phyloP scores from a whole-genome alignment of 2,113 vertebrate species.

The Recurvirostra avosetta region DNA sequence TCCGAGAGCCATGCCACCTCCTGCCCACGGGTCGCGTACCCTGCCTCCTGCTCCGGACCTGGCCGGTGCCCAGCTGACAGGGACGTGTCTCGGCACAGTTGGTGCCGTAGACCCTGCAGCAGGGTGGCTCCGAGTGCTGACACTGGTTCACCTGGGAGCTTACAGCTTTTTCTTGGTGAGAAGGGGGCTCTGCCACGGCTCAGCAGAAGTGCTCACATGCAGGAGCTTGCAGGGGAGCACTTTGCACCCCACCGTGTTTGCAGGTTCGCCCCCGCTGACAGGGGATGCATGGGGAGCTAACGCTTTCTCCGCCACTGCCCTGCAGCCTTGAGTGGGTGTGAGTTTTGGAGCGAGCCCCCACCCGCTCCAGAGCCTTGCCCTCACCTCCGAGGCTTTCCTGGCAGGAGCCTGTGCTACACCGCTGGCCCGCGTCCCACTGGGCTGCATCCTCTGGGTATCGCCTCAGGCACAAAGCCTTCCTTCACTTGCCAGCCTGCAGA shows the following conservation, averaged over 20 bases:
- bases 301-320: fast-evolving
- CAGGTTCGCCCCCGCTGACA: fast-evolving
- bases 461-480: background rate
- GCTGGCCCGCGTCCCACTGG: fast-evolving
- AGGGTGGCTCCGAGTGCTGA: fast-evolving
- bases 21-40: fast-evolving
- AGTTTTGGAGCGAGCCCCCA: fast-evolving
- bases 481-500: background rate
- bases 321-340: fast-evolving
- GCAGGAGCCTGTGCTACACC: background rate
- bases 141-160: fast-evolving
- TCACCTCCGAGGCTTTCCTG: background rate
- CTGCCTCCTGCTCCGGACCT: fast-evolving
- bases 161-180: background rate
- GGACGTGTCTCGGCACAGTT: fast-evolving
- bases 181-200: background rate
- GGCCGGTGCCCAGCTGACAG: fast-evolving
- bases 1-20: fast-evolving
- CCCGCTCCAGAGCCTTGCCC: background rate
- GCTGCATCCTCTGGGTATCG: background rate
- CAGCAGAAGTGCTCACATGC: fast-evolving
- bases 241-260: fast-evolving
- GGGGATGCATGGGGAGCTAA: background rate
- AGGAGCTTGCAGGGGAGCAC: background rate
- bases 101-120: fast-evolving